Base-by-base conservation (phyloP, 2,888 invertebrate species). In the Koerneria pararmatus region DNA sequence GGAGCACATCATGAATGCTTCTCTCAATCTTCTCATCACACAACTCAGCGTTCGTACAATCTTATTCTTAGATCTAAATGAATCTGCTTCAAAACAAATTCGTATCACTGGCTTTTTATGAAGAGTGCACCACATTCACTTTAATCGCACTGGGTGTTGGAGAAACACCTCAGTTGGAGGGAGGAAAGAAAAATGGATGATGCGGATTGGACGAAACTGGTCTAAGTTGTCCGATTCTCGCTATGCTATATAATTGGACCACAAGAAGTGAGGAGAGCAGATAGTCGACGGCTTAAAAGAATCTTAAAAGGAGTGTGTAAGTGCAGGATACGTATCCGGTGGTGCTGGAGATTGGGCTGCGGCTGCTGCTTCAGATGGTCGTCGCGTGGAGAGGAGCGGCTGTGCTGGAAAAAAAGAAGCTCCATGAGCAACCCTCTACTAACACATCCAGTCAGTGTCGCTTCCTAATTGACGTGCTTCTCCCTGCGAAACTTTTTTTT, bases 341-440 rank as follows among this genome's bases (percentile, higher is more conserved):
- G 80, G 87, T 97, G 59, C 88, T 98, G 60, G 98, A 99, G 85
- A 92, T 92, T 80, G 92, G 94, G 6, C 88, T 95, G 22, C 88
- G 95, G 53, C 91, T 97, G 89, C 85, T 98, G 68, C 87, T 93
- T 46, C 94, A 95, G 81, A 87, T 98, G 68, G 85, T 98, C 60
- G 92, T 91, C 2, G 90, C 91, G 74, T 97, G 95, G 95, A 91
- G 91, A 84, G 90, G 90, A 82, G 91, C 91, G 1, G 74, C 79
- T 27, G 46, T 65, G 22, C 31, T 67, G 37, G 78, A 77, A 58
- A 73, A 69, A 59, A 71, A 78, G 54, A 75, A 71, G 57, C 73
- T 71, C n/a, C 60, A 66, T 29, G 70, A 70, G 29, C 46, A 64
- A 37, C 53, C 31, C n/a, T n/a, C n/a, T n/a, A n/a, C n/a, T n/a